Base-by-base conservation (phyloP, 2,113 vertebrate species). In the Terrapene triunguis region DNA sequence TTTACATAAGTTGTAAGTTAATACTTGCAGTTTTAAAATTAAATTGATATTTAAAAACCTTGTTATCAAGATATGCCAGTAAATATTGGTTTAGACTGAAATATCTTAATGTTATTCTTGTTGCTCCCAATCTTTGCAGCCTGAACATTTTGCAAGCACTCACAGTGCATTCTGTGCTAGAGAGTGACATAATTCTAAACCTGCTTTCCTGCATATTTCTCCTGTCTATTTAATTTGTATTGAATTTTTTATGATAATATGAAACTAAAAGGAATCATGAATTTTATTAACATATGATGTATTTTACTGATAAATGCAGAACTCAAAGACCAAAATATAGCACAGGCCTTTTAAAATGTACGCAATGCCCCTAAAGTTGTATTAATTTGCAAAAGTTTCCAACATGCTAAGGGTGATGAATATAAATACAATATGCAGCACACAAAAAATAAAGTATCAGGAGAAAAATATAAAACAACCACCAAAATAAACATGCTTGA, bases 1-100 rank as follows among this genome's bases (percentile, higher is more conserved):
- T 80, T 4, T 0, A 0, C 21, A 62, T 38, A 85, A 4, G 35
- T 93, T 90, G 4, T 87, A 74, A 8, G 29, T 78, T 81, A 83
- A 14, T 32, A 21, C 2, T 4, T 83, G 35, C 19, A 38, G 69
- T 78, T 38, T 29, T n/a, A 85, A 90, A 83, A 87, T 16, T 35
- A 47, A 93, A 81, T 27, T 54, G 8, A 22, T 88, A 32, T 9
- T 57, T 83, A 83, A 42, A 74, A 5, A 55, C 29, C 53, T 27
- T 44, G 50, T 0, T 5, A 87, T 38, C 3, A 4, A 81, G 4
- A 54, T 82, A 5, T 3, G 79, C 65, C 12, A 84, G 51, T 74
- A 89, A 92, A 74, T 74, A 85, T 8, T 81, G 1, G 0, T 59
- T 96, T 85, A 81, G 79, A 69, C 25, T 0, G 1, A 89, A 92